Conservation (phyloP, 2,888 invertebrate genomes). For the Steromphala cineraria region DNA sequence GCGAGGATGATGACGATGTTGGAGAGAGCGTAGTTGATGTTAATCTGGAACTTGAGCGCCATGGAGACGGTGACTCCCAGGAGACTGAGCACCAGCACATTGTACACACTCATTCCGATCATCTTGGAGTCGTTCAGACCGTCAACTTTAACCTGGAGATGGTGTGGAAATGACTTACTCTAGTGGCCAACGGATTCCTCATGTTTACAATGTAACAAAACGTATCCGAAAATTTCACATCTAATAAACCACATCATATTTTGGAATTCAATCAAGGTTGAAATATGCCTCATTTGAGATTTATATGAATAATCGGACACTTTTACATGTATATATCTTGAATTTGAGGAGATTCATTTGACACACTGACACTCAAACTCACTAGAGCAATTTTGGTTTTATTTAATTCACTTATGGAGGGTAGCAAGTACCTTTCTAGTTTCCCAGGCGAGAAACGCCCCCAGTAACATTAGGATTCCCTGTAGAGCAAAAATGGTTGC, state of each 20-base stretch:
- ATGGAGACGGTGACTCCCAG: constrained; percentile 43
- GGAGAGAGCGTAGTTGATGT: constrained; percentile 40
- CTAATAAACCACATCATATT: too few relatives aligned
- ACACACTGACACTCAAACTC: too few relatives aligned
- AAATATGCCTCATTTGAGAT: too few relatives aligned
- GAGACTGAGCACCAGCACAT: constrained; percentile 43
- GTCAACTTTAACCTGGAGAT: constrained; percentile 42
- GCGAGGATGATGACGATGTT: constrained; percentile 41
- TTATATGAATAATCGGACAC: too few relatives aligned
- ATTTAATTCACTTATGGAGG: neutral
- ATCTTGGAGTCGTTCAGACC: constrained; percentile 48
- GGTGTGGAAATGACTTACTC: too few relatives aligned
- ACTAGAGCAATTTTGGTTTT: too few relatives aligned
- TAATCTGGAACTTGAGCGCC: constrained; percentile 34
- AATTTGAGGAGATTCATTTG: too few relatives aligned
- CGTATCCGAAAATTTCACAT: too few relatives aligned
- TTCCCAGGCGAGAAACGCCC: constrained; percentile 61
- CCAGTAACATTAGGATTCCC: constrained; percentile 58
- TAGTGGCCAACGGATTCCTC: too few relatives aligned
- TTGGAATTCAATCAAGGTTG: too few relatives aligned
- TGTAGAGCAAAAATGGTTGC: constrained; percentile 51
- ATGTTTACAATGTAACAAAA: too few relatives aligned
- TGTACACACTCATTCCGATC: constrained; percentile 51
- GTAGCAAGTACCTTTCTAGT: constrained; percentile 51
- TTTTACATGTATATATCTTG: too few relatives aligned